Evolutionary conservation across 2,113 vertebrate species (phyloP).

Genomic region (Galbula dea): DNA sequence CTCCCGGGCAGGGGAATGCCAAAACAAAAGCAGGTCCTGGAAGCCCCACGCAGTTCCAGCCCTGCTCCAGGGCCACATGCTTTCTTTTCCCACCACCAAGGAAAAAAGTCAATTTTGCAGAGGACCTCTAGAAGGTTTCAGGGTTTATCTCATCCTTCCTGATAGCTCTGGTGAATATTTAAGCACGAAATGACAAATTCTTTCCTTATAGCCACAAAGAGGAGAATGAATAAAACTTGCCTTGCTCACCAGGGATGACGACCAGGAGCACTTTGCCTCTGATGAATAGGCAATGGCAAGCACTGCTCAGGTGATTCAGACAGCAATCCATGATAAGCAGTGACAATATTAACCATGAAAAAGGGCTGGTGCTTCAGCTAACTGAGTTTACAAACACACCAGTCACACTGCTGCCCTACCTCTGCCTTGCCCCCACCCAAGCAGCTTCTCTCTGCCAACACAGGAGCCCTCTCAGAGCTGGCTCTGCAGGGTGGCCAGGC

Average conservation of each 20-base stretch:
- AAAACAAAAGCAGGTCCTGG: neutral
- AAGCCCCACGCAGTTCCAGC: neutral
- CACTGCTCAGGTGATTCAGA: neutral
- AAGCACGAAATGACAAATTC: neutral
- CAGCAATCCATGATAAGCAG: neutral
- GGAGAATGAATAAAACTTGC: neutral
- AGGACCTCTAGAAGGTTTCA: neutral
- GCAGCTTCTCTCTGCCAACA: neutral
- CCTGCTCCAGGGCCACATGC: neutral
- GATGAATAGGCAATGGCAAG: neutral
- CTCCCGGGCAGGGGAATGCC: neutral
- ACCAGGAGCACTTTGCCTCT: neutral
- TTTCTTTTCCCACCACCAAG: neutral
- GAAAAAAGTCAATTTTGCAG: neutral
- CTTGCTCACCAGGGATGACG: neutral
- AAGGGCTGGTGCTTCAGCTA: neutral
- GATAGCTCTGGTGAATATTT: slow-evolving; percentile 14
- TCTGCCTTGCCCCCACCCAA: neutral
- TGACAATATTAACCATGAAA: neutral
- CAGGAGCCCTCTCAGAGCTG: neutral
- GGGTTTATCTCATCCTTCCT: neutral
- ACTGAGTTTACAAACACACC: neutral
- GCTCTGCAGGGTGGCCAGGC: accelerated
- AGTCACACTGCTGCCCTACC: neutral
- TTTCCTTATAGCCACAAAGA: neutral